phyloP scores from a whole-genome alignment of 2,888 invertebrate species.

The Eupithecia vulgata region DNA sequence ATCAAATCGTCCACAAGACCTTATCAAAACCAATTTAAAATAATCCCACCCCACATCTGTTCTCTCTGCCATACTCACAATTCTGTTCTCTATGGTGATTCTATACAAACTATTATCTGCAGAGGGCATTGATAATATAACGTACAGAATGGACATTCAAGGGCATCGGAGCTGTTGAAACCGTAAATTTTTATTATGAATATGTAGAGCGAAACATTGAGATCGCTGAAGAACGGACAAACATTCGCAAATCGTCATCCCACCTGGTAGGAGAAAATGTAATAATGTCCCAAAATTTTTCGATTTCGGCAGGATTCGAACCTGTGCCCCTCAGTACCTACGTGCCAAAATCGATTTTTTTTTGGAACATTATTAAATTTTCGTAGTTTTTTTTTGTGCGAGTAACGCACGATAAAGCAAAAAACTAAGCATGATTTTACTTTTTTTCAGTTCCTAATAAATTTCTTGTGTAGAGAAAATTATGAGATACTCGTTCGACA shows the following conservation, averaged over 20 bases:
- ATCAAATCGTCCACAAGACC: slow-evolving; percentile 32
- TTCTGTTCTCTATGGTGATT: slow-evolving; percentile 7
- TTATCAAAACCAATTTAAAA: slow-evolving; percentile 44
- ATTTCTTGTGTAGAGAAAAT: neutral
- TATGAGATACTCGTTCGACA: neutral
- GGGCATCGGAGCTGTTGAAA: neutral
- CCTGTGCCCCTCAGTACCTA: too few relatives aligned
- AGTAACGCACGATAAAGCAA: too few relatives aligned
- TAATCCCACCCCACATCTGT: slow-evolving; percentile 45
- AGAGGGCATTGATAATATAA: slow-evolving; percentile 7
- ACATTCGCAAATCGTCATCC: too few relatives aligned
- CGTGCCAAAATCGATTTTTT: too few relatives aligned
- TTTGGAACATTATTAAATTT: too few relatives aligned
- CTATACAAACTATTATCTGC: slow-evolving; percentile 4
- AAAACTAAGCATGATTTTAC: neutral
- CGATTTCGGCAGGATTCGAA: too few relatives aligned
- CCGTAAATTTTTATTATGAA: too few relatives aligned
- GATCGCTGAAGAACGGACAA: too few relatives aligned
- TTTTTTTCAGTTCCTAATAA: neutral
- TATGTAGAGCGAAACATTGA: too few relatives aligned
- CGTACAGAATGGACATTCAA: neutral
- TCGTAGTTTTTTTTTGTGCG: too few relatives aligned
- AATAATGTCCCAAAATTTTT: too few relatives aligned
- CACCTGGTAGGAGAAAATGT: too few relatives aligned
- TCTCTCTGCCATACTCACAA: slow-evolving; percentile 9